Evolutionary conservation across 2,113 vertebrate genomes (phyloP), one percentile per base, ranked within the genome.

Genomic region (Misgurnus anguillicaudatus): DNA sequence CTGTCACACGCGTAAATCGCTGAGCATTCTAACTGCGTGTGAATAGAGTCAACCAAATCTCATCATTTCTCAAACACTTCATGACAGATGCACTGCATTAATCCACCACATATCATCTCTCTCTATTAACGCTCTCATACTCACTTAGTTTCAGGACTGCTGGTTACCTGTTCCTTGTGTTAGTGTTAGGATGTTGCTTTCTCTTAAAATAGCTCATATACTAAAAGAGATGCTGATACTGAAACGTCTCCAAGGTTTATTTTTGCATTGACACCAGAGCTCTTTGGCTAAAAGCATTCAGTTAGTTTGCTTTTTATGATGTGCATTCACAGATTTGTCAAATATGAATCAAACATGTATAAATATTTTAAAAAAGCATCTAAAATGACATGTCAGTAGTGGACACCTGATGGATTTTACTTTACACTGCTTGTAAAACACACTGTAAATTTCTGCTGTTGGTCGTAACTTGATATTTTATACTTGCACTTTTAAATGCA

Each of bases 371-470:
- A 13, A 51, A 4, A 1, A 42, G 41, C 47, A 51, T 51, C 10
- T 10, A 67, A 16, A 14, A 74, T 45, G n/a, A 31, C 24, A 38
- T 5, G 3, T 19, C 4, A 24, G 38, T 38, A 21, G 17, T 14
- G 10, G 10, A 72, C 69, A 72, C 69, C n/a, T 72, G 69, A 42
- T 58, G 6, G n/a, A 41, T 41, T 72, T 72, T 58, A 21, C 10
- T 89, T 89, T 89, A 88, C 31, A 57, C 81, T 80, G 39, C 85
- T 48, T 77, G 80, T 89, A 85, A 89, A 87, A 75, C 80, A 85
- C 62, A 76, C 78, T 64, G 81, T 85, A 88, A 86, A 87, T 61
- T 73, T 72, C 73, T 84, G 82, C 75, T 86, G 81, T 83, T 79
- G 78, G 64, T 82, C 76, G 61, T 78, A 79, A 87, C 70, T 74